A percentile compares a stretch with the other conserved stretches of the same genome.
Evolutionary conservation across 2,113 vertebrate genomes (phyloP).

Genomic region (Turdus rufiventris): DNA sequence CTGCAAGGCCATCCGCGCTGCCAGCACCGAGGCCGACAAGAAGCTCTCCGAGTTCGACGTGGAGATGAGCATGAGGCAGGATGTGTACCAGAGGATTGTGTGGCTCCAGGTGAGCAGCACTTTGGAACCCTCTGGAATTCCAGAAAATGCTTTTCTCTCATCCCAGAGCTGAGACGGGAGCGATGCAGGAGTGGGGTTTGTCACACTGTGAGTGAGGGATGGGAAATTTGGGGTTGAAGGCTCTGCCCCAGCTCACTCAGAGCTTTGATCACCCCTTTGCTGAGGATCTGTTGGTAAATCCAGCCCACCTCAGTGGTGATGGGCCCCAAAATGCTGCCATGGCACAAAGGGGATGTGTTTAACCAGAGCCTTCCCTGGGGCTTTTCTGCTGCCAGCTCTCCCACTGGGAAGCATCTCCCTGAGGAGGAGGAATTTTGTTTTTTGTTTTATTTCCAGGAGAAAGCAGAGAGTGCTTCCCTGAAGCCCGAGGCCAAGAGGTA

Average conservation of each 20-base stretch:
- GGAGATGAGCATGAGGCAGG: slow-evolving; percentile 98
- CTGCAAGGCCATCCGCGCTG: slow-evolving; percentile 80
- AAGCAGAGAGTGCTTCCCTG: slow-evolving; percentile 67
- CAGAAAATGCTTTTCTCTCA: rapidly evolving
- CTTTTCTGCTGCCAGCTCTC: not conserved
- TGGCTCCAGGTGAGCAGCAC: slow-evolving; percentile 81
- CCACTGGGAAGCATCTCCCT: not conserved
- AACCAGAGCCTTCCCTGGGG: not conserved
- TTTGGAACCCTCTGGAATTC: rapidly evolving
- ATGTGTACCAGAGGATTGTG: slow-evolving; percentile 90
- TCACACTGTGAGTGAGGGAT: not conserved
- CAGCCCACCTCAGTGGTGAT: rapidly evolving
- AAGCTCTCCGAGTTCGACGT: slow-evolving; percentile 93
- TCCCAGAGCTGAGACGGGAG: not conserved
- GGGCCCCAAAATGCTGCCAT: rapidly evolving
- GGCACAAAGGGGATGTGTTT: rapidly evolving
- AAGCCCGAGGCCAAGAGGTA: slow-evolving; percentile 81
- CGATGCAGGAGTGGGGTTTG: rapidly evolving
- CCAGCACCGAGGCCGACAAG: slow-evolving; percentile 95
- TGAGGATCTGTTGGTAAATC: not conserved
- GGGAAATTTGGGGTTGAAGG: not conserved
- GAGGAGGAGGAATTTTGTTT: not conserved
- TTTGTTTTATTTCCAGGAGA: slow-evolving; percentile 68
- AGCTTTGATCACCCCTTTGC: not conserved
- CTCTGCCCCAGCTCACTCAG: not conserved